phyloP scores from a whole-genome alignment of 2,113 vertebrate genomes.

The Oryzias melastigma region DNA sequence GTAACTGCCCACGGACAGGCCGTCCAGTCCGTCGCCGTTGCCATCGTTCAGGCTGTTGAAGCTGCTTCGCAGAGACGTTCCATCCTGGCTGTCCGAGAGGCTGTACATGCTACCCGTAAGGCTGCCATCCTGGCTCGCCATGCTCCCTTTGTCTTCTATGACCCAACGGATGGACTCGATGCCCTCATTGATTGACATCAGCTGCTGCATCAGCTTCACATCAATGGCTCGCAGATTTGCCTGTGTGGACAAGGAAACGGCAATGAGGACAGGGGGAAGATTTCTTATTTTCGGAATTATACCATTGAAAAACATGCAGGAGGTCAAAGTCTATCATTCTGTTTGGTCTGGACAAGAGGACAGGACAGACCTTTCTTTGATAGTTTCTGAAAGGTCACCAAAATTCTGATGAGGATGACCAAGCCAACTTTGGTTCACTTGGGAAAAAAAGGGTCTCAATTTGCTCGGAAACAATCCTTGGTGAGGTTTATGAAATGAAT shows the following conservation, averaged over 20 bases:
- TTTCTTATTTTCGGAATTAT: no score
- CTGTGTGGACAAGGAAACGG: conserved; percentile 57
- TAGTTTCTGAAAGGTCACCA: no score
- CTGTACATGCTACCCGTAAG: conserved; percentile 91
- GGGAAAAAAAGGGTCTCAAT: no score
- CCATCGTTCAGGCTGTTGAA: conserved; percentile 85
- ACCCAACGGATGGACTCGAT: conserved; percentile 97
- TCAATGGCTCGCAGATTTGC: conserved; percentile 90
- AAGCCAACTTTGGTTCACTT: no score
- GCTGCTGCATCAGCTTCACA: conserved; percentile 91
- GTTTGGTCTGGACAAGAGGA: no score
- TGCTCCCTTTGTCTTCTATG: conserved; percentile 88
- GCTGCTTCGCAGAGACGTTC: conserved; percentile 82
- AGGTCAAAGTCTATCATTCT: no score
- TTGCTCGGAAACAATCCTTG: no score
- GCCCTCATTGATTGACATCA: conserved; percentile 94
- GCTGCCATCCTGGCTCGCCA: conserved; percentile 88
- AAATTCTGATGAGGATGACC: no score
- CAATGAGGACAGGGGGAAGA: not conserved
- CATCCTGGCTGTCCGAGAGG: conserved; percentile 88
- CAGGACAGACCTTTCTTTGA: no score
- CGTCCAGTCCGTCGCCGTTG: conserved; percentile 86
- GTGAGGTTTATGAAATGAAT: no score
- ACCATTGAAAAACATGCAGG: no score
- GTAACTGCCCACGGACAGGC: conserved; percentile 93